Base-by-base conservation (phyloP, 2,888 invertebrate species). In the Tholera decimalis region DNA sequence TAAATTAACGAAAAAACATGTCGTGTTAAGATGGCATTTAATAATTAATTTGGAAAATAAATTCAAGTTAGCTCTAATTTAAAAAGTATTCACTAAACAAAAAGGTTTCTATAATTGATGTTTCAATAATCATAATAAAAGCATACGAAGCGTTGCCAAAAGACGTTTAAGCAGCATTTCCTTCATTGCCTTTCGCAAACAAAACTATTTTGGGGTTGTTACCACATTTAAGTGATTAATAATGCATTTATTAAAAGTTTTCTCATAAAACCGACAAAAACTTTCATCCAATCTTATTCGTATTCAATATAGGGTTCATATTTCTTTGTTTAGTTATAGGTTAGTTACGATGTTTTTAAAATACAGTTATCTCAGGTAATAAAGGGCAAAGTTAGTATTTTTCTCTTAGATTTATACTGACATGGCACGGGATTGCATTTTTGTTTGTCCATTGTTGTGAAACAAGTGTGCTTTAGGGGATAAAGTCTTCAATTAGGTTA, bases 351-450 rank as follows among this genome's bases (percentile, higher is more conserved):
- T 35, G 1, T 82, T n/a, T 80, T 58, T 43, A 5, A 65, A 53
- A 28, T 37, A 20, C 13, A n/a, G 11, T 43, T 15, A 28, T 18
- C n/a, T 20, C 20, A 49, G 53, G 85, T 77, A 85, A 88, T 91
- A 91, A 92, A 91, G 80, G 87, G 24, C 41, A 75, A 87, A 92
- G 88, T 92, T 92, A 87, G 89, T 90, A 93, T 91, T 93, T 92
- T 89, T 89, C 84, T 67, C 82, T 78, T 82, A 84, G 88, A 94
- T 94, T 94, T 93, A 94, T 89, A 84, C 77, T 85, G 93, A 93
- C 93, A 91, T 82, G 89, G 84, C 93, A 93, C 92, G 93, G 80
- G 68, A 93, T 91, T 92, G 88, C 89, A 89, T 92, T 93, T 89
- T 90, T 79, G 89, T 90, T 75, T 62, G 70, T 54, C 80, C 84